Percentiles rank a stretch among this genome's conserved stretches.
phyloP scores from a whole-genome alignment of 2,113 vertebrate genomes.

The Muntiacus reevesi region DNA sequence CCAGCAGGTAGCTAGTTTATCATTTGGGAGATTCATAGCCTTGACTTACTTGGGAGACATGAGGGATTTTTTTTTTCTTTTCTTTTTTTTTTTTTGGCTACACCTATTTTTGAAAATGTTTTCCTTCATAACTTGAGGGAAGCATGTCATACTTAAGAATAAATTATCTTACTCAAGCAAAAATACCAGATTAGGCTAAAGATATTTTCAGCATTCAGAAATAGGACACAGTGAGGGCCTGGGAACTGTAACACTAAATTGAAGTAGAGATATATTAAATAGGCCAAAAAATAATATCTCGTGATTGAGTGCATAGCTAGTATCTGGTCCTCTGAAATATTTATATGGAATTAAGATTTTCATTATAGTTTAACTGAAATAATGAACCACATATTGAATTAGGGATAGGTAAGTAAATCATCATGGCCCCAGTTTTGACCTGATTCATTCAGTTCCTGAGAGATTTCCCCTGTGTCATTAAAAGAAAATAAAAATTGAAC shows the following conservation, averaged over 20 bases:
- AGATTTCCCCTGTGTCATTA: background rate
- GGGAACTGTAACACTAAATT: background rate
- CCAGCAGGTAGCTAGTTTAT: conserved; percentile 34
- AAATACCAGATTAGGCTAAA: conserved; percentile 39
- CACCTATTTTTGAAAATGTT: conserved; percentile 36
- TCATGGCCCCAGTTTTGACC: background rate
- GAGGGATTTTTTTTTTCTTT: background rate
- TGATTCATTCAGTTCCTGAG: background rate
- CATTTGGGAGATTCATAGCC: conserved; percentile 5
- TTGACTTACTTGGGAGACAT: conserved; percentile 5
- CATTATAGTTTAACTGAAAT: background rate
- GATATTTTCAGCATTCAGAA: conserved; percentile 48
- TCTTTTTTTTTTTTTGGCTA: background rate
- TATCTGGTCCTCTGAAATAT: background rate
- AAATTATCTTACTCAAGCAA: conserved; percentile 58
- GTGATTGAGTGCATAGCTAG: background rate
- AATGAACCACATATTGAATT: background rate
- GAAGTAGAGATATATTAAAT: background rate
- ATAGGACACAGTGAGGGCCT: conserved; percentile 15
- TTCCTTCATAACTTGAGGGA: conserved; percentile 54
- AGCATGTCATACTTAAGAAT: conserved; percentile 50
- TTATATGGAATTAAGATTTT: background rate
- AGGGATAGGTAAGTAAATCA: background rate
- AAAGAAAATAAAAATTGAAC: conserved; percentile 16
- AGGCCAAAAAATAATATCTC: background rate